phyloP scores from a whole-genome alignment of 1,140 invertebrate species.

The Drosophila parvula region DNA sequence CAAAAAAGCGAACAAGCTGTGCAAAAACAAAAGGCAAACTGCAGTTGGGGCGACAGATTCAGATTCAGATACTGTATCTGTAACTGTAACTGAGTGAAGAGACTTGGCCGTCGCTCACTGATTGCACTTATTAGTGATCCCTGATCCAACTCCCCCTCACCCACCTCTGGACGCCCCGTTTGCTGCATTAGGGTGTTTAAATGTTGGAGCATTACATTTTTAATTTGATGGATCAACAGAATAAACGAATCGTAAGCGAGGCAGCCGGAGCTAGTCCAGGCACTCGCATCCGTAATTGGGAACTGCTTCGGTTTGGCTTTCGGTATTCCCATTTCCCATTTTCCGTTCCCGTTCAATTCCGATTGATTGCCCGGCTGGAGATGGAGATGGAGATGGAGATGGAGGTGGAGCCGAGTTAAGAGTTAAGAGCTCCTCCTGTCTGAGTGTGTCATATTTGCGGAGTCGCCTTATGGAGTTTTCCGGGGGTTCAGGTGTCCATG shows the following conservation, averaged over 20 bases:
- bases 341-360: conserved; percentile 18
- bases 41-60: conserved; percentile 33
- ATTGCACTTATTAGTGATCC: conserved; percentile 79
- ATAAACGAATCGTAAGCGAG: conserved; percentile 82
- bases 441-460: conserved; percentile 51
- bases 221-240: conserved; percentile 83
- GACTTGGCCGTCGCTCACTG: conserved; percentile 40
- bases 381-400: not conserved
- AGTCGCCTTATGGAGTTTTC: conserved; percentile 9
- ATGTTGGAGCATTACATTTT: conserved; percentile 82
- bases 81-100: conserved; percentile 1
- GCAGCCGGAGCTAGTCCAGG: conserved; percentile 54
- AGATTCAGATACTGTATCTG: conserved; percentile 15
- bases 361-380: conserved; percentile 30
- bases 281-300: conserved; percentile 52
- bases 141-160: conserved; percentile 12
- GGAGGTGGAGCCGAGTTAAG: conserved; percentile 14
- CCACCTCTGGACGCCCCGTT: not conserved
- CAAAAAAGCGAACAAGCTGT: conserved; percentile 48
- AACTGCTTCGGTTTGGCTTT: conserved; percentile 58
- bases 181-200: conserved; percentile 68
- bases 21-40: conserved; percentile 58
- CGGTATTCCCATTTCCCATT: conserved; percentile 9
- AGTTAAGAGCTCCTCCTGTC: conserved; percentile 12
- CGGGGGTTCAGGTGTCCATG: not conserved